Evolutionary conservation across 37 sponge, comb jelly and placozoan genomes (phyloP), one percentile per base, ranked within the genome.

Genomic region (Mnemiopsis leidyi): DNA sequence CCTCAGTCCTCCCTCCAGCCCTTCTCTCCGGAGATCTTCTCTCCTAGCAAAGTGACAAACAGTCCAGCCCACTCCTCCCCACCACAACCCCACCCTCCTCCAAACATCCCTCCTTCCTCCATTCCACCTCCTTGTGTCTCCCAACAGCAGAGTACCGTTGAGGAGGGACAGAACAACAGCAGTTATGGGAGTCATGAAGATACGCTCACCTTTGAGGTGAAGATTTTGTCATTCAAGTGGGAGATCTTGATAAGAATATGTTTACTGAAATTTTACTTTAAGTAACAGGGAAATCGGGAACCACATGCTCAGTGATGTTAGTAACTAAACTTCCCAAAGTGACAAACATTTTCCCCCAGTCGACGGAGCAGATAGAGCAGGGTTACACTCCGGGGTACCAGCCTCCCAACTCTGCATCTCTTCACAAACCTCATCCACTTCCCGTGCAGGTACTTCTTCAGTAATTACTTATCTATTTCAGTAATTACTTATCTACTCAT

Each of bases 171-270:
- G 48, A 85, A 85, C 39, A 85, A 85, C 61, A 85, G 90, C 90
- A 85, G 90, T 40, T 85, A 85, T 33, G 90, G 90, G 0, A 85
- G 90, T 39, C 90, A 85, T 61, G 90, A 85, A 61, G 90, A 85
- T 85, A 85, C 90, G 16, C 90, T 85, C 3, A 85, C 90, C 21
- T 85, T 39, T 29, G 90, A 85, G 90, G 61, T 40, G 61, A 0
- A 7, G 38, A 13, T 18, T 13, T 5, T 48, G 5, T 48, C 61
- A 18, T 48, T 48, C 13, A 18, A 18, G 13, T 48, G 61, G 61
- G n/a, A n/a, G n/a, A n/a, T n/a, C n/a, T n/a, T n/a, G n/a, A n/a
- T n/a, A n/a, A n/a, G n/a, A n/a, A n/a, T n/a, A n/a, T n/a, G n/a
- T n/a, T n/a, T n/a, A n/a, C n/a, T n/a, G n/a, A n/a, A n/a, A n/a